phyloP scores from a whole-genome alignment of 2,888 invertebrate genomes.

The Cephalotes varians region DNA sequence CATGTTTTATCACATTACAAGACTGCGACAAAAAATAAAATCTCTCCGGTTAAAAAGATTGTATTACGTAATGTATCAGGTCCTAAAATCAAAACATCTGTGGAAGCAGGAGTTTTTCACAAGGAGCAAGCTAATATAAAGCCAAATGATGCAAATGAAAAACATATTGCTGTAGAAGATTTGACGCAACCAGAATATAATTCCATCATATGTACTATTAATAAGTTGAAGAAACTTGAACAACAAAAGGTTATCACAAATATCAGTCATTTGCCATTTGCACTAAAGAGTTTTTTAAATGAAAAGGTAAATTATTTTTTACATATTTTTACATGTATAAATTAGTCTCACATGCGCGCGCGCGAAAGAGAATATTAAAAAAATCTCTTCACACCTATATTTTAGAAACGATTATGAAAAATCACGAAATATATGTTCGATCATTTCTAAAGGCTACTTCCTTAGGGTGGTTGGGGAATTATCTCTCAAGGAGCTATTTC shows the following conservation, averaged over 20 bases:
- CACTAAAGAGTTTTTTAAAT: slow-evolving; percentile 74
- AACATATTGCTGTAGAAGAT: slow-evolving; percentile 48
- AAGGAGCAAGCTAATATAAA: background rate
- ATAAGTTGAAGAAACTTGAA: slow-evolving; percentile 75
- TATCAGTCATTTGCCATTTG: slow-evolving; percentile 74
- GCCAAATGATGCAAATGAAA: slow-evolving; percentile 12
- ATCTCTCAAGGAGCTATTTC: no score
- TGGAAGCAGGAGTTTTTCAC: slow-evolving; percentile 68
- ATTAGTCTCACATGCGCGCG: no score
- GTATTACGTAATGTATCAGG: slow-evolving; percentile 65
- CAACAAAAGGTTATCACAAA: slow-evolving; percentile 74
- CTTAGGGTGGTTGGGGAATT: no score
- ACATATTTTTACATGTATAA: background rate
- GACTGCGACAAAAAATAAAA: slow-evolving; percentile 33
- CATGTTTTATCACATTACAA: slow-evolving; percentile 64
- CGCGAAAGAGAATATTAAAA: no score
- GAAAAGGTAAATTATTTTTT: slow-evolving; percentile 80
- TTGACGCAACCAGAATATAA: slow-evolving; percentile 80
- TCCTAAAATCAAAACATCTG: slow-evolving; percentile 60
- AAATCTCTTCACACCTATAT: no score
- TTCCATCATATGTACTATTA: slow-evolving; percentile 79
- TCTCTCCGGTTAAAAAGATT: slow-evolving; percentile 68
- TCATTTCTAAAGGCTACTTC: no score
- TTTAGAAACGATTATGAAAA: no score
- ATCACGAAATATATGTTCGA: no score